A percentile compares a stretch with the other conserved stretches of the same genome.
Evolutionary conservation across 2,797 vertebrate species (phyloP).

Genomic region (Gymnothorax reevesii): DNA sequence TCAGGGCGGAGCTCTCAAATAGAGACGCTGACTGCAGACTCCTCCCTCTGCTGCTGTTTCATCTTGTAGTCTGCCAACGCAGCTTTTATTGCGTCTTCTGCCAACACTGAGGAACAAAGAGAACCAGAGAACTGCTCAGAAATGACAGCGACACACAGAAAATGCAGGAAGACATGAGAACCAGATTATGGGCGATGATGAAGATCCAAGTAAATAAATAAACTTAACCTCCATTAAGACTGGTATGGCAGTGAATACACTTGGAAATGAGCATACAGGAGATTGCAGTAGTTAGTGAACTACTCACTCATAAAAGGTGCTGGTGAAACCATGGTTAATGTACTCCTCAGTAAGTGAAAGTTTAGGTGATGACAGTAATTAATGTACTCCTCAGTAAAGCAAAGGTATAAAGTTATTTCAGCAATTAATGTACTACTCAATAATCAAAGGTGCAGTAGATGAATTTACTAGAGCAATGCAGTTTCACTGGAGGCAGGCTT

Average conservation of each 20-base stretch:
- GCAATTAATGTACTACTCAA: neutral
- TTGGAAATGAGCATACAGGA: too few relatives aligned
- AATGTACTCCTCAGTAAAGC: too few relatives aligned
- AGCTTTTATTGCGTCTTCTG: slow-evolving; percentile 95
- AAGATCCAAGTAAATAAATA: neutral
- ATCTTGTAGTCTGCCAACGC: slow-evolving; percentile 90
- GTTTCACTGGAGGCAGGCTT: slow-evolving; percentile 92
- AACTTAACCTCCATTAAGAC: too few relatives aligned
- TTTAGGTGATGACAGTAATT: too few relatives aligned
- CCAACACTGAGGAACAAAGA: slow-evolving; percentile 79
- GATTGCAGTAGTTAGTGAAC: too few relatives aligned
- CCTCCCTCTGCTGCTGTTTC: slow-evolving; percentile 76
- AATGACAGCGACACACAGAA: neutral
- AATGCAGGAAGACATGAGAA: neutral
- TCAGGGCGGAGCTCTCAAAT: slow-evolving; percentile 48
- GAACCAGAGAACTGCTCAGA: too few relatives aligned
- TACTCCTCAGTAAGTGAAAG: too few relatives aligned
- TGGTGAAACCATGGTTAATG: too few relatives aligned
- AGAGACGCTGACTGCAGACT: slow-evolving; percentile 56
- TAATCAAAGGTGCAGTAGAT: neutral
- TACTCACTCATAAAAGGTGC: too few relatives aligned
- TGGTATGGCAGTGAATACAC: too few relatives aligned
- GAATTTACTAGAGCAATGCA: slow-evolving; percentile 91
- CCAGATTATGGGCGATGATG: neutral
- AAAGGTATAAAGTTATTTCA: too few relatives aligned